Evolutionary conservation across 35 echinoderm and acorn worm species (phyloP).

Genomic region (Apostichopus californicus): DNA sequence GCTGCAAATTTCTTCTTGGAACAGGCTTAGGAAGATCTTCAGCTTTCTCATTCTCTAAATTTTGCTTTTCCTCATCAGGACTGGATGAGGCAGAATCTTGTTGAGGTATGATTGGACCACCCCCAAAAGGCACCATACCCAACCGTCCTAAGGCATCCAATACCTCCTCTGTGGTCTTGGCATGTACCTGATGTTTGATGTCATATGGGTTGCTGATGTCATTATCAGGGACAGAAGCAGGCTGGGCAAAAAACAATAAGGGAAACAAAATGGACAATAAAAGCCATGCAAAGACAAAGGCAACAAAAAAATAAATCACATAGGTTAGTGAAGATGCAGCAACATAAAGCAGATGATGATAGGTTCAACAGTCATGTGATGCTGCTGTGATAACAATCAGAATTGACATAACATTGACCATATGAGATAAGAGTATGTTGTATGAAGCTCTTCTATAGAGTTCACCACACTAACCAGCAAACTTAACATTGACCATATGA

Average conservation of each 20-base stretch:
- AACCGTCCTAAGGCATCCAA: conserved; percentile 58
- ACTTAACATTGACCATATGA: too few species aligned
- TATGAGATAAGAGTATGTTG: too few species aligned
- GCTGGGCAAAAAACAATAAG: conserved; percentile 50
- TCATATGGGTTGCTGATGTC: conserved; percentile 81
- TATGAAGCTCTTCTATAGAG: too few species aligned
- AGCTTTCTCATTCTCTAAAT: neutral
- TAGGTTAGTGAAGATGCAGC: too few species aligned
- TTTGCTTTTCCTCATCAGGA: conserved; percentile 14
- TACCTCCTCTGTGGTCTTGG: conserved; percentile 63
- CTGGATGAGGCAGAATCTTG: neutral
- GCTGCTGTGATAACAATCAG: too few species aligned
- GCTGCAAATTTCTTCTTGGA: conserved; percentile 27
- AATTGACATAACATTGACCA: too few species aligned
- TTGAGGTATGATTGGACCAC: neutral
- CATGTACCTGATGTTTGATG: conserved; percentile 66
- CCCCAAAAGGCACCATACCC: conserved; percentile 37
- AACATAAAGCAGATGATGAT: too few species aligned
- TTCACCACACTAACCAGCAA: too few species aligned
- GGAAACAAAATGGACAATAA: neutral
- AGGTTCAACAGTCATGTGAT: too few species aligned
- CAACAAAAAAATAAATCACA: neutral
- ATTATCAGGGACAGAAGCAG: neutral
- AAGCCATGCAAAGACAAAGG: neutral
- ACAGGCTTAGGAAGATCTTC: conserved; percentile 7